Conservation (phyloP, 1,140 invertebrate species). For the Ceratina australensis region DNA sequence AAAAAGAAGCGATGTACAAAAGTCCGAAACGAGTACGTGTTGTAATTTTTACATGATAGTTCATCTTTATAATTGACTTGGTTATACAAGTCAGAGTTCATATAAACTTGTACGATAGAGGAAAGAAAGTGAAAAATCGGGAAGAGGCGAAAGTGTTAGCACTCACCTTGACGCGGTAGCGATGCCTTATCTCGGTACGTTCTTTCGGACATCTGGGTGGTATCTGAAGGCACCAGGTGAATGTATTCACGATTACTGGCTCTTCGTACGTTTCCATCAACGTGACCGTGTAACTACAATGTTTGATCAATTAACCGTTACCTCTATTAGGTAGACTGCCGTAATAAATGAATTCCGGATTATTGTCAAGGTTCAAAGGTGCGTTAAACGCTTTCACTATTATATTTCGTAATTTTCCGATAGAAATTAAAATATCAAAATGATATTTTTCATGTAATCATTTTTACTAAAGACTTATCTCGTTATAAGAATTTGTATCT, state of each 20-base stretch:
- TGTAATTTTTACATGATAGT: too few species aligned
- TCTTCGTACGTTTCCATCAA: conserved; percentile 81
- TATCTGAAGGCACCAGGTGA: conserved; percentile 85
- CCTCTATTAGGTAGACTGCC: conserved; percentile 42
- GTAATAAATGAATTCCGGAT: conserved; percentile 34
- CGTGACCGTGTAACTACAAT: conserved; percentile 82
- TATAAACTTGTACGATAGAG: neutral
- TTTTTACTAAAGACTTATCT: too few species aligned
- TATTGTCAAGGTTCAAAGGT: conserved; percentile 56
- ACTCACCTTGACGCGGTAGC: conserved; percentile 70
- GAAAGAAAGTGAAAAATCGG: too few species aligned
- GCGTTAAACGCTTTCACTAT: conserved; percentile 1
- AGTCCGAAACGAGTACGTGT: too few species aligned
- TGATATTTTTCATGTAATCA: neutral
- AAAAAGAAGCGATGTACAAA: too few species aligned
- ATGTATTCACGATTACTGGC: conserved; percentile 83
- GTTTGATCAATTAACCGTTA: conserved; percentile 49
- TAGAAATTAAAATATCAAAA: too few species aligned
- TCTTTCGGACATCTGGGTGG: conserved; percentile 85
- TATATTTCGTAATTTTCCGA: too few species aligned
- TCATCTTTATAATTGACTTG: too few species aligned
- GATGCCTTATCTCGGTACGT: conserved; percentile 82
- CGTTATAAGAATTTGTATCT: too few species aligned
- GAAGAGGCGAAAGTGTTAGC: neutral
- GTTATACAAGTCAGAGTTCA: too few species aligned